Conservation (phyloP, 2,113 vertebrate species). For the Oncorhynchus gorbuscha region DNA sequence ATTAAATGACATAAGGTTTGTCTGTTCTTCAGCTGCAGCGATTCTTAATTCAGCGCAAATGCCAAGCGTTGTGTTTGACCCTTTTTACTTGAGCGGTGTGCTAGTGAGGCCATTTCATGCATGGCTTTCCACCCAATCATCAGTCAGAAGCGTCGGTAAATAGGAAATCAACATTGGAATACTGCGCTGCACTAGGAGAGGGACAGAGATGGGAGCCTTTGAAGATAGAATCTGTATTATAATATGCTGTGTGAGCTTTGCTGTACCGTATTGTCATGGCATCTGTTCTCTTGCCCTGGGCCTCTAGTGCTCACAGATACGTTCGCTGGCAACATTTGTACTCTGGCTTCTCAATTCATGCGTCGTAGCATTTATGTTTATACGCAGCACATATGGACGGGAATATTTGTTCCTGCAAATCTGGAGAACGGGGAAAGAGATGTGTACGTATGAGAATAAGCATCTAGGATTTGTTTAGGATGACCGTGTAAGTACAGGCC, state of each 20-base stretch:
- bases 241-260: conserved; percentile 32
- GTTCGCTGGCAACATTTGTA: background rate
- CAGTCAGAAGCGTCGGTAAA: background rate
- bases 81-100: conserved; percentile 38
- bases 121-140: conserved; percentile 24
- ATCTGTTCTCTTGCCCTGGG: conserved; percentile 62
- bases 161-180: conserved; percentile 23
- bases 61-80: conserved; percentile 62
- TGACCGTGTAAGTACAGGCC: background rate
- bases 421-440: too few relatives aligned
- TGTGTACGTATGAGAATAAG: background rate
- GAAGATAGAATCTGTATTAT: conserved; percentile 12
- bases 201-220: background rate
- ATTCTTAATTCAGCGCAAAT: conserved; percentile 64
- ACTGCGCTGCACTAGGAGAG: background rate
- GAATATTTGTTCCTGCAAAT: too few relatives aligned
- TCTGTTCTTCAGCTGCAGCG: conserved; percentile 59
- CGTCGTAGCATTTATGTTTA: background rate
- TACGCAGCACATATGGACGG: background rate
- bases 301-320: conserved; percentile 18
- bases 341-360: background rate
- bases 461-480: too few relatives aligned
- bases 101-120: conserved; percentile 44
- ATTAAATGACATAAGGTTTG: conserved; percentile 24
- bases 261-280: conserved; percentile 55